Percentiles rank a stretch among this genome's conserved stretches.
These are phyloP conservation scores for Sericinus montela DNA, from an alignment of 2,888 invertebrate genomes.

Conservation along the genomic window DNA sequence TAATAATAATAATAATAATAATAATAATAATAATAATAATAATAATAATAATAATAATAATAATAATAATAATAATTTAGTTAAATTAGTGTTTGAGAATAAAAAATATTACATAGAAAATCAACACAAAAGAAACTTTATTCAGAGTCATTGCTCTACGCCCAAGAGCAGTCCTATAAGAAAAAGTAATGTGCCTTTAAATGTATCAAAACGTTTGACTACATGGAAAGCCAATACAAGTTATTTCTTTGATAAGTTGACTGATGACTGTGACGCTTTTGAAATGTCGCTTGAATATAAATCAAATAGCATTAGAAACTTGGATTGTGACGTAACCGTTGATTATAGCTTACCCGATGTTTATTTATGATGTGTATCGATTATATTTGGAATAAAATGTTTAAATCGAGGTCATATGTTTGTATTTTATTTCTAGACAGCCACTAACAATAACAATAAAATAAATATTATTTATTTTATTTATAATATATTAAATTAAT, in stretches of 20 bases:
- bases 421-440: no score
- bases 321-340: conserved; percentile 49
- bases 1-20: no score
- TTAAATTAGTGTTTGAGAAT: conserved; percentile 51
- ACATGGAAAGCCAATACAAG: conserved; percentile 55
- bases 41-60: no score
- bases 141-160: conserved; percentile 57
- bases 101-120: conserved; percentile 30
- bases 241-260: conserved; percentile 74
- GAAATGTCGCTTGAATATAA: conserved; percentile 77
- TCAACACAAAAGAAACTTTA: conserved; percentile 36
- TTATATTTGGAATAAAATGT: neutral
- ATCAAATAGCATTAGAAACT: conserved; percentile 38
- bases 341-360: conserved; percentile 60
- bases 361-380: conserved; percentile 32
- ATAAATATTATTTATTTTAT: no score
- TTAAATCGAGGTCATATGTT: no score
- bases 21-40: no score
- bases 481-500: no score
- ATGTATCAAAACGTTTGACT: conserved; percentile 35
- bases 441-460: no score
- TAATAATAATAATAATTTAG: no score
- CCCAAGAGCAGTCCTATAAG: conserved; percentile 52
- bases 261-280: conserved; percentile 78
- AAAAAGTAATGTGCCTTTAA: conserved; percentile 29